These are phyloP conservation scores for Australoheros facetus DNA, from an alignment of 2,797 vertebrate species.

Conservation along the genomic window DNA sequence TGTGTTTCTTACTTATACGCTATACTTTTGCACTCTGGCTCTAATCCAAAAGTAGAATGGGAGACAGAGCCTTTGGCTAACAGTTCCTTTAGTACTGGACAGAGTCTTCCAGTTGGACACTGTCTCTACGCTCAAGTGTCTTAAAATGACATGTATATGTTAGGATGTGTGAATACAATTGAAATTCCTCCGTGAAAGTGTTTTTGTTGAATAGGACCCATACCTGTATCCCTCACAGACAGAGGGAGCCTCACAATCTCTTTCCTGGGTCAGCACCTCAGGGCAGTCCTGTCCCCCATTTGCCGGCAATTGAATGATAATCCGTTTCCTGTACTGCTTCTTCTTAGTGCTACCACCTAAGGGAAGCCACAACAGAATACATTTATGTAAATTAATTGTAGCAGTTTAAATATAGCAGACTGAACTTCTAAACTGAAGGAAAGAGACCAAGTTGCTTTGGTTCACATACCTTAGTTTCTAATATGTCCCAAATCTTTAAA, in stretches of 20 bases:
- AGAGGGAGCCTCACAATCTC: conserved; percentile 85
- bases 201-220: neutral
- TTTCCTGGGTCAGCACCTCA: conserved; percentile 90
- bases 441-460: neutral
- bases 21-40: no score
- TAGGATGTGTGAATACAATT: neutral
- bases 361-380: neutral
- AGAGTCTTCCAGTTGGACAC: no score
- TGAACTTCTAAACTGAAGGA: neutral
- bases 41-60: no score
- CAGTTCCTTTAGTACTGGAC: no score
- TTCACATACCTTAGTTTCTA: neutral
- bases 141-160: neutral
- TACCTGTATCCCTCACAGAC: conserved; percentile 89
- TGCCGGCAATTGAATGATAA: conserved; percentile 89
- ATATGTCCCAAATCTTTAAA: neutral
- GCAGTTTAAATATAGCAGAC: neutral
- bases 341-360: conserved; percentile 72
- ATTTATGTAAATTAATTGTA: neutral
- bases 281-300: conserved; percentile 93
- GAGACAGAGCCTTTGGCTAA: no score
- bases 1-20: no score
- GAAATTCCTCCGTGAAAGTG: neutral
- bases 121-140: no score
- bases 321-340: conserved; percentile 89